phyloP scores from a whole-genome alignment of 2,113 vertebrate species.

The Engystomops pustulosus region DNA sequence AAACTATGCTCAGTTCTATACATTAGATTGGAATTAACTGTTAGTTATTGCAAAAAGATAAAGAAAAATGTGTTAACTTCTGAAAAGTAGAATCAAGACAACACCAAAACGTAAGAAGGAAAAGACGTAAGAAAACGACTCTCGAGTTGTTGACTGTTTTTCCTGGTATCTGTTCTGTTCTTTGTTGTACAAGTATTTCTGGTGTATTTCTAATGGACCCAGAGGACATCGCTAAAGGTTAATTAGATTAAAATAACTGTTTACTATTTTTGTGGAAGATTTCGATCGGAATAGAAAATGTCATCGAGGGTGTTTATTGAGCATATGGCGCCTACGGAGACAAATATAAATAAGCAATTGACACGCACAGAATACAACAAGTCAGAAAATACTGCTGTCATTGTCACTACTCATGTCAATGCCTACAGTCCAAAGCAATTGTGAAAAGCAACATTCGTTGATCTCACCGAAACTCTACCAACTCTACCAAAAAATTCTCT shows the following conservation, averaged over 20 bases:
- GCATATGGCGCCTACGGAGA: neutral
- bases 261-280: neutral
- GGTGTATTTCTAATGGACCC: neutral
- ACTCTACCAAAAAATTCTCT: too few species aligned
- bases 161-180: neutral
- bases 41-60: neutral
- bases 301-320: neutral
- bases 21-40: neutral
- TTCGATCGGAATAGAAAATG: neutral
- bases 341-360: neutral
- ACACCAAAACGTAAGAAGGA: neutral
- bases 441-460: too few species aligned
- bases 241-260: neutral
- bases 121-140: neutral
- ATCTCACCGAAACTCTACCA: too few species aligned
- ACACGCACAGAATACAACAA: neutral
- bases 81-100: neutral
- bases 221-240: conserved; percentile 14
- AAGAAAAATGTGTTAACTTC: neutral
- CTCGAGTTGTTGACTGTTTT: neutral
- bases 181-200: neutral
- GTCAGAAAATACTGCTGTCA: too few species aligned
- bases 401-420: too few species aligned
- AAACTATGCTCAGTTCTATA: too few species aligned
- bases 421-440: too few species aligned